Percentiles rank a stretch among this genome's conserved stretches.
These are phyloP conservation scores for Trypoxylus dichotomus DNA, from an alignment of 1,140 invertebrate species.

Conservation along the genomic window DNA sequence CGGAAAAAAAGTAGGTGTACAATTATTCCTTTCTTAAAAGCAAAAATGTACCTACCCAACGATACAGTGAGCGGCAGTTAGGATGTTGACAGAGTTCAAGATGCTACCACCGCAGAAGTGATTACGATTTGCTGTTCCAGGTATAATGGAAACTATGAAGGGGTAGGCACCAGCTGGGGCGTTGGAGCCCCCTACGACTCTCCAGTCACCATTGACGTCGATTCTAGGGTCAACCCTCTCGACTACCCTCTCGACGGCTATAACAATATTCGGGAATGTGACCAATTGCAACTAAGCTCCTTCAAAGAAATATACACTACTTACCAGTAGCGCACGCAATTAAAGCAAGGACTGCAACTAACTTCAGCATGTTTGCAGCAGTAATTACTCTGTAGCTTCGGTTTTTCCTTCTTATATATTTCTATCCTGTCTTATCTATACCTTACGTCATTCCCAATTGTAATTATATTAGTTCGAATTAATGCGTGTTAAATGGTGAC, in stretches of 20 bases:
- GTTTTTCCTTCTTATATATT: neutral
- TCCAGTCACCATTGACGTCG: constrained; percentile 14
- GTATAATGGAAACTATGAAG: constrained; percentile 55
- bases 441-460: no score
- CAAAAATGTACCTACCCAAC: constrained; percentile 22
- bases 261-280: no score
- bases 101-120: constrained; percentile 34
- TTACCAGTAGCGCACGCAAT: neutral
- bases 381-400: neutral
- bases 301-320: neutral
- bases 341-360: neutral
- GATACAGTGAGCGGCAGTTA: constrained; percentile 42
- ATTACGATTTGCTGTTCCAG: constrained; percentile 13
- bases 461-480: no score
- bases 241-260: no score
- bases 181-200: constrained; percentile 53
- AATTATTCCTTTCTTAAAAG: neutral
- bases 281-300: neutral
- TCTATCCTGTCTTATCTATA: no score
- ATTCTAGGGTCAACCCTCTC: neutral
- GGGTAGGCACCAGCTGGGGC: constrained; percentile 50
- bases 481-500: no score
- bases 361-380: neutral
- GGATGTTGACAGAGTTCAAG: neutral
- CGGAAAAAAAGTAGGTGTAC: neutral